Base-by-base conservation (phyloP, 2,888 invertebrate genomes). In the Xestoiulus laeticollis region DNA sequence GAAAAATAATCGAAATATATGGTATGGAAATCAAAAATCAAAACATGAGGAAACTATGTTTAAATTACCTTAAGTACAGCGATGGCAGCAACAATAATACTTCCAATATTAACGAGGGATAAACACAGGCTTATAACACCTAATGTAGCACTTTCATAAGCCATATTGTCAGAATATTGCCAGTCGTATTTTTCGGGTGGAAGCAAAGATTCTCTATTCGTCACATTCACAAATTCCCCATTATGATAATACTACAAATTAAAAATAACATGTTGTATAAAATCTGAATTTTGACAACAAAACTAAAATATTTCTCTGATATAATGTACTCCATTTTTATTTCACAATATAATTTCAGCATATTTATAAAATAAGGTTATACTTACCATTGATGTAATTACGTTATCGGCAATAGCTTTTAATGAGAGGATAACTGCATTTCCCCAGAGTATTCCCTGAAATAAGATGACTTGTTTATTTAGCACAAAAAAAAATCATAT, bases 41-140 rank as follows among this genome's bases (percentile, higher is more conserved):
- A 44, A 85, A n/a, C 22, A 59, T 19, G 14, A 59, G 59, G n/a
- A 1, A 59, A 30, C 0, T 33, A 5, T 5, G 43, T 3, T 6
- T 14, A 43, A 43, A 2, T 85, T 91, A 95, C 94, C 93, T 96
- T 96, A 86, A 96, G 92, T 89, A 96, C 95, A 89, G 96, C 93
- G 90, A 96, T 94, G 1, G 96, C 96, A 87, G 96, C 95, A 90
- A 96, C 94, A 91, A 96, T 95, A 91, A 97, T 96, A 92, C 96
- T 96, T 90, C 95, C 94, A 89, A 97, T 96, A 92, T 97, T 97
- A 53, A 97, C 94, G 86, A 96, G 93, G 1, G 96, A 96, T 87
- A 97, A 92, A 89, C 95, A 94, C 88, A 96, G 95, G 91, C 96
- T 96, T 87, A 96, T 95, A 88, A 95, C 94, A 33, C 96, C 97